Evolutionary conservation across 2,888 invertebrate species (phyloP), one percentile per base, ranked within the genome.

Genomic region (Anticlea derivata): DNA sequence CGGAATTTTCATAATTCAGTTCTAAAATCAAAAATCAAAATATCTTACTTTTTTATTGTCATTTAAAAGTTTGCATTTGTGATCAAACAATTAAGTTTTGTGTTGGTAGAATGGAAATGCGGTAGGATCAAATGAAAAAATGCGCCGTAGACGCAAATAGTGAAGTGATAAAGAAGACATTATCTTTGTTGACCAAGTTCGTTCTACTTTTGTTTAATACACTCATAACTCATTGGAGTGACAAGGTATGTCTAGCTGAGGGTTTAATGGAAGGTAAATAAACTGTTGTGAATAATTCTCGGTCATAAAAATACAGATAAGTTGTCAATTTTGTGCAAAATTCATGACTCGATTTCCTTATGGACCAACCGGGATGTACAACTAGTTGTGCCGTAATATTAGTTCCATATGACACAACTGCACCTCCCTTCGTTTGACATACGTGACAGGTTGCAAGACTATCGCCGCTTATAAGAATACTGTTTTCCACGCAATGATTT

Each of bases 101-200:
- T 54, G 30, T 7, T 24, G 3, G 30, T 24, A 20, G 13, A 49
- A 50, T 55, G 59, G 44, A 47, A 45, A 58, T 45, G 54, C 60
- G 51, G 50, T 53, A 52, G 30, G 8, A 40, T 22, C 48, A 29
- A 65, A 68, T 73, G 66, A 52, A 55, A 79, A 80, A 80, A 85
- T 87, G 86, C 82, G 86, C 59, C 85, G 83, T 23, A 76, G 80
- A 58, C 83, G 85, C 72, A 87, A 87, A 87, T 85, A 81, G 75
- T 79, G 75, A 56, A 60, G 71, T 77, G 83, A 77, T 75, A 83
- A 78, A 68, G 51, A 53, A 50, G 70, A 74, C 69, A 68, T 74
- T 80, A 83, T 80, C 78, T 66, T 69, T 85, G 81, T 81, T 85
- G 77, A 78, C 72, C 67, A 71, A 85, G 78, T 79, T 69, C 75